Evolutionary conservation across 2,113 vertebrate species (phyloP), one percentile per base, ranked within the genome.

Genomic region (Saccopteryx leptura): DNA sequence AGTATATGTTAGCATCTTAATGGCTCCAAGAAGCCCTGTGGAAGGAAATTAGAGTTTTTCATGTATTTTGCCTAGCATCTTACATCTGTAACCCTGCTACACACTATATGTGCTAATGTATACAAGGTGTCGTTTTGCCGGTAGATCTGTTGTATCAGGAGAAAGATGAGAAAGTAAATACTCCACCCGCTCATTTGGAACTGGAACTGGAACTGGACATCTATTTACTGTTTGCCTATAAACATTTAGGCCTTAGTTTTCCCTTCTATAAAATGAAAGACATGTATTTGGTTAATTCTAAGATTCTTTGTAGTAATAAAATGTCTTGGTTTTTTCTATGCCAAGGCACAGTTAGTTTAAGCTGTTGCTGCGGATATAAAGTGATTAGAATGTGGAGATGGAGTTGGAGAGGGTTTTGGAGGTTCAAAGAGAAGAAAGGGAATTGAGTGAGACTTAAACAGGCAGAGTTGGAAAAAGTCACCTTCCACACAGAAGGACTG

Each of bases 11-110:
- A 90, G 26, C 33, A 39, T 76, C 2, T 5, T 58, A 76, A 88
- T 65, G 33, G 26, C n/a, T 95, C 74, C 1, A 33, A 75, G 68
- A 90, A 93, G 28, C 8, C 68, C 54, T 4, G 12, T 14, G 58
- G 46, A 93, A 63, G 56, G 24, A 89, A 91, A 84, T 31, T 84
- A 71, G 61, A 82, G 61, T 68, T 96, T 91, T 81, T 60, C 46
- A 19, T 8, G 39, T 5, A 52, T 31, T 48, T 85, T n/a, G 15
- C 15, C 46, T 61, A 54, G 7, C 1, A 21, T 39, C 39, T 93
- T 61, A 48, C 0, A 91, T n/a, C 5, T 14, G 5, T 28, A 72
- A n/a, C 48, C n/a, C 26, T 92, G 26, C 72, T 52, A 33, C 5
- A 1, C 7, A 58, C 54, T 13, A 0, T 56, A 63, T 56, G 56